phyloP scores from a whole-genome alignment of 2,113 vertebrate species.

The Ursus arctos region DNA sequence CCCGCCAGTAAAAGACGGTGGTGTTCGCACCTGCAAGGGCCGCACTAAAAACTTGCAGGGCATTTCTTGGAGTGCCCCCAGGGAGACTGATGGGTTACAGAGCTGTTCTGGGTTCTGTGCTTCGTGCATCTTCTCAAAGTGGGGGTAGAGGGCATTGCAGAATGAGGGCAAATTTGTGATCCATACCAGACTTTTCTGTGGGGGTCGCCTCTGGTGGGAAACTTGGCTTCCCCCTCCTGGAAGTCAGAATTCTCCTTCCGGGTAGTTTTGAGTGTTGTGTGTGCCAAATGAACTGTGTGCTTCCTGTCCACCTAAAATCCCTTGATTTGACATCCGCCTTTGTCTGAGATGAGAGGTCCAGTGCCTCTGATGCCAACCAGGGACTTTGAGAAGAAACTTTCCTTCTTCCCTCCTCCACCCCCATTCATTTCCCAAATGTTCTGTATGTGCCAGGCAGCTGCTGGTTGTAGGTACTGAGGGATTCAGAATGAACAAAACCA shows the following conservation, averaged over 20 bases:
- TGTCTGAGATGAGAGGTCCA: neutral
- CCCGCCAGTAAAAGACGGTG: too few species aligned
- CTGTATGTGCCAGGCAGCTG: neutral
- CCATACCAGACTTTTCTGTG: too few species aligned
- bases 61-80: rapidly evolving
- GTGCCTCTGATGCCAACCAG: neutral
- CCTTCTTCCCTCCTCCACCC: neutral
- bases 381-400: neutral
- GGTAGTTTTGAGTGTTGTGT: neutral
- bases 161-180: rapidly evolving
- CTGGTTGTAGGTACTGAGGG: neutral
- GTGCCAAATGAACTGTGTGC: neutral
- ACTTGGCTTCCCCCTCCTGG: too few species aligned
- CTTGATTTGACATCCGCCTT: neutral
- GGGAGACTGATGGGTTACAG: neutral
- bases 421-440: constrained; percentile 47
- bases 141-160: too few species aligned
- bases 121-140: neutral
- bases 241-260: neutral
- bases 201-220: neutral
- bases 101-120: neutral
- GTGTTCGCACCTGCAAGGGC: rapidly evolving
- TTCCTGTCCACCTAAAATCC: neutral
- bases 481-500: neutral
- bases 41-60: rapidly evolving